phyloP scores from a whole-genome alignment of 2,888 invertebrate genomes.

The Eubasilissa splendida region DNA sequence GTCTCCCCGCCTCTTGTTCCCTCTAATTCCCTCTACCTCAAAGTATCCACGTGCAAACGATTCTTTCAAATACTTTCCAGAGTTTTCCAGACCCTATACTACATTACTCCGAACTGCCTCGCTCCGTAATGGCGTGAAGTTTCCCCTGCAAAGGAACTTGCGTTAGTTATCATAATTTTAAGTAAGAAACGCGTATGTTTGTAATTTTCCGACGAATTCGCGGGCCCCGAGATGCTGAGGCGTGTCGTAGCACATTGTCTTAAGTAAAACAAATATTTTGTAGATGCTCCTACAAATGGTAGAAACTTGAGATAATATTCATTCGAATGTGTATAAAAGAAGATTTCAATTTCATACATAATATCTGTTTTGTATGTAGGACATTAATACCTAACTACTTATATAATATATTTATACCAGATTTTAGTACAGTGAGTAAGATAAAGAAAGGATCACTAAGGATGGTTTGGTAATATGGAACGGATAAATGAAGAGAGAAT shows the following conservation, averaged over 20 bases:
- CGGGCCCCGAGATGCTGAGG: neutral
- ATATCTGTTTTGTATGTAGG: no score
- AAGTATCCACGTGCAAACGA: constrained; percentile 39
- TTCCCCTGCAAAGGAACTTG: constrained; percentile 34
- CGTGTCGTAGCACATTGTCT: neutral
- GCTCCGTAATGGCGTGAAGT: constrained; percentile 31
- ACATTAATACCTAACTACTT: no score
- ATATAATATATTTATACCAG: no score
- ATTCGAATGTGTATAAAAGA: no score
- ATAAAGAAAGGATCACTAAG: no score
- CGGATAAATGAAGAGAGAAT: no score
- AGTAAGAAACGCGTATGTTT: constrained; percentile 45
- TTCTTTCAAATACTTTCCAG: constrained; percentile 40
- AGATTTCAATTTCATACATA: no score
- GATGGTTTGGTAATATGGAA: no score
- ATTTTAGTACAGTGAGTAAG: no score
- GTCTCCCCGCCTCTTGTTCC: constrained; percentile 10
- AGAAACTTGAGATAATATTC: no score
- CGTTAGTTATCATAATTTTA: constrained; percentile 46
- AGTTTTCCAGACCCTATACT: constrained; percentile 39
- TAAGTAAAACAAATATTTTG: constrained; percentile 22
- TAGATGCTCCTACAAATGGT: neutral
- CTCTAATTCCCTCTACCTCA: constrained; percentile 34
- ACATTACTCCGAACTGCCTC: constrained; percentile 29
- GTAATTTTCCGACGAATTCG: constrained; percentile 40